Evolutionary conservation across 2,888 invertebrate species (phyloP).

Genomic region (Torymus tubicola): DNA sequence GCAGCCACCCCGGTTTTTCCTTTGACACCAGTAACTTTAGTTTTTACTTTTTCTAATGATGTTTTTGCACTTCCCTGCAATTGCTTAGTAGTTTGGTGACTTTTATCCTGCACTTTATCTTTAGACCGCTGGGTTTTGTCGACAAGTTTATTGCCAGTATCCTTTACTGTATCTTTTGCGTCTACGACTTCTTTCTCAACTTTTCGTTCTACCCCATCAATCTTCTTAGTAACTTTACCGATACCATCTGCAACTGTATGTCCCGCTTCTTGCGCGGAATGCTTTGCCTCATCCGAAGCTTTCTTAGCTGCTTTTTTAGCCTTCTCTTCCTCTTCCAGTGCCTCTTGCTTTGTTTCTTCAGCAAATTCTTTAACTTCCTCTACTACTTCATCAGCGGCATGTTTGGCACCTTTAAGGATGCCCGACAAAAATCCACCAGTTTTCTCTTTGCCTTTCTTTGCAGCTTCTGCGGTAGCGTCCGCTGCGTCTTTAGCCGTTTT

Average conservation of each 20-base stretch:
- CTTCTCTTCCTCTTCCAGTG: slow-evolving; percentile 60
- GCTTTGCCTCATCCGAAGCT: not conserved
- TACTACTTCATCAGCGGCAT: slow-evolving; percentile 54
- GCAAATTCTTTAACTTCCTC: slow-evolving; percentile 60
- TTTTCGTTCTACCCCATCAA: slow-evolving; percentile 33
- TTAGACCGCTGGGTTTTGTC: no score
- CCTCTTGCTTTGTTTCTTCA: slow-evolving; percentile 65
- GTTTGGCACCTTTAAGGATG: slow-evolving; percentile 66
- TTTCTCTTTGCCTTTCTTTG: slow-evolving; percentile 60
- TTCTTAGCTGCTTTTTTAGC: slow-evolving; percentile 31
- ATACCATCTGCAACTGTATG: no score
- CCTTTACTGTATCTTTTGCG: slow-evolving; percentile 69
- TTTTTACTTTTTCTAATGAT: no score
- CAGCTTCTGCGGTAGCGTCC: slow-evolving; percentile 58
- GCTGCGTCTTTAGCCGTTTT: slow-evolving; percentile 61
- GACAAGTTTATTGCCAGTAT: not conserved
- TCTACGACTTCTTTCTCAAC: slow-evolving; percentile 45
- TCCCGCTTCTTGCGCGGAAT: no score
- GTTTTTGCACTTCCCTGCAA: no score
- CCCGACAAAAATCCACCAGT: slow-evolving; percentile 59
- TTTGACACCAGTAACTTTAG: no score
- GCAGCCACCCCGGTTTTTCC: no score
- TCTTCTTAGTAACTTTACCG: not conserved
- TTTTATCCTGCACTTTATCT: no score
- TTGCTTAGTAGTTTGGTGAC: no score